Conservation (phyloP, 2,888 invertebrate species). For the Brachypalpus laphriformis region DNA sequence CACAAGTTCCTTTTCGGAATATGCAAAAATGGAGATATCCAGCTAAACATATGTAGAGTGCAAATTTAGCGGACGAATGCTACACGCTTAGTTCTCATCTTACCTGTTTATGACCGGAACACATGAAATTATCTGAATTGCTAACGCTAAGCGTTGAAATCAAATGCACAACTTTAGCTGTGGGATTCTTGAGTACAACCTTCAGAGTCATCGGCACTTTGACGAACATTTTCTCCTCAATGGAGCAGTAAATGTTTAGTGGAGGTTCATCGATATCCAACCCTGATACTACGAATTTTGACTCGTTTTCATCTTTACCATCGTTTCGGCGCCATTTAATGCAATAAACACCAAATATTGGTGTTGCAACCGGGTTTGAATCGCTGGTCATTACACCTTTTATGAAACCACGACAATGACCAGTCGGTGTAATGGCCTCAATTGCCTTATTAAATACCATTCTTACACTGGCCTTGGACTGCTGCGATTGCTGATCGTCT, state of each 20-base stretch:
- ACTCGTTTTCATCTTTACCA: conserved; percentile 81
- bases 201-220: conserved; percentile 82
- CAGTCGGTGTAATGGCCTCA: conserved; percentile 81
- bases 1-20: conserved; percentile 81
- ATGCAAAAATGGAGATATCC: conserved; percentile 82
- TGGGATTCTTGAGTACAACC: conserved; percentile 82
- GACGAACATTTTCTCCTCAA: conserved; percentile 83
- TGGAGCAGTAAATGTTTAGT: conserved; percentile 82
- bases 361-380: conserved; percentile 28
- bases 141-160: conserved; percentile 81
- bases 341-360: conserved; percentile 81
- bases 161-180: conserved; percentile 81
- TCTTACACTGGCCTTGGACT: conserved; percentile 75
- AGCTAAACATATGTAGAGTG: conserved; percentile 76
- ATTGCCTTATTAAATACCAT: conserved; percentile 80
- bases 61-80: too few species aligned
- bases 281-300: conserved; percentile 81
- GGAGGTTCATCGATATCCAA: conserved; percentile 81
- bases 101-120: conserved; percentile 96
- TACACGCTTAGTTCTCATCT: too few species aligned
- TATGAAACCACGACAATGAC: conserved; percentile 81
- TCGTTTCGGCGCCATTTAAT: conserved; percentile 81
- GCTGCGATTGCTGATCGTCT: conserved; percentile 58
- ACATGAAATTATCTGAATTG: conserved; percentile 93
- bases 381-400: conserved; percentile 78